Base-by-base conservation (phyloP, 2,888 invertebrate genomes). In the Ormyrus labotus region DNA sequence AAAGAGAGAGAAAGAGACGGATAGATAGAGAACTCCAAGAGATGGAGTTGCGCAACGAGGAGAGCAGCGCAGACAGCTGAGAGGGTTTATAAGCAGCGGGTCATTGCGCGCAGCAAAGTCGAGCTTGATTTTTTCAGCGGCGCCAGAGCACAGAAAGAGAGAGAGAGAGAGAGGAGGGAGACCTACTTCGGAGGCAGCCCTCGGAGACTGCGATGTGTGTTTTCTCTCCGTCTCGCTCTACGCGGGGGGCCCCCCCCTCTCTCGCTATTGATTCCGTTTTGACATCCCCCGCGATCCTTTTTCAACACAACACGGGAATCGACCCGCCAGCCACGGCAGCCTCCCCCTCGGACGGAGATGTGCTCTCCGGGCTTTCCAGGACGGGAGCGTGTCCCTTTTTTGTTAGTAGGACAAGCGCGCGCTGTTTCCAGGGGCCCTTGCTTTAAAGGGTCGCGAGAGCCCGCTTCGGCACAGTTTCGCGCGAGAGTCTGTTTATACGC, bases 141-240 rank as follows among this genome's bases (percentile, higher is more conserved):
- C 53, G 45, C 53, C 34, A 34, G 34, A 34, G 34, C 34, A 34
- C 34, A 34, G 34, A 34, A 57, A 58, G 57, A 34, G 55, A 69
- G 57, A 58, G 45, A 51, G 69, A n/a, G 47, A 57, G 48, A 11
- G n/a, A 34, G 34, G 6, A 11, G 48, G 11, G 51, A 58, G 73
- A 74, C 73, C 73, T 74, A 74, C 65, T 74, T 74, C 65, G 61
- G 69, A 69, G 11, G 53, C 50, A 6, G n/a, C 10, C 34, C 2
- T 9, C 50, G 47, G n/a, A 64, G 19, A n/a, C 61, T 50, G 47
- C 64, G 65, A 45, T 51, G 63, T 19, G 34, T 74, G 79, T 79
- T 74, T 79, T 79, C 74, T 72, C 69, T 79, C 79, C 58, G 58
- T 74, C 69, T 79, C 79, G 47, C 74, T 73, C 73, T 68, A 58